Evolutionary conservation across 2,888 invertebrate genomes (phyloP).

Genomic region (Dusona sp.): DNA sequence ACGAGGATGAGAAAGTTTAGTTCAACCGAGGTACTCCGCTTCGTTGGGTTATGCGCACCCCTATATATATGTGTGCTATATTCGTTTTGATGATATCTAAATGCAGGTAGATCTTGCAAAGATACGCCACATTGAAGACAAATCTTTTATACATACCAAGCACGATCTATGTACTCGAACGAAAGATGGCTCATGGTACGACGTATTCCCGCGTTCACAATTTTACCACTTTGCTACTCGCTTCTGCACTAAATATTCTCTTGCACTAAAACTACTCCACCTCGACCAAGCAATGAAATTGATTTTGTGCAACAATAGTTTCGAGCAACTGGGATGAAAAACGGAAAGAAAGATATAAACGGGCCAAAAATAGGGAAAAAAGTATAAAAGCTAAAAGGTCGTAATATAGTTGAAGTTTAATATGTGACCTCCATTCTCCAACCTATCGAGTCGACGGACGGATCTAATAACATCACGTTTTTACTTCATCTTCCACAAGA

Average conservation of each 20-base stretch:
- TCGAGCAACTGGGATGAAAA: conserved; percentile 6
- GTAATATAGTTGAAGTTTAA: conserved; percentile 16
- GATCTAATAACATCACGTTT: conserved; percentile 49
- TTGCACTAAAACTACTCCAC: conserved; percentile 34
- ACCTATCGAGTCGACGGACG: neutral
- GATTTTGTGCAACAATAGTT: conserved; percentile 57
- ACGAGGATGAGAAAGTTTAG: conserved; percentile 59
- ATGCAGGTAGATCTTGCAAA: conserved; percentile 30
- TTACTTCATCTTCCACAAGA: conserved; percentile 33
- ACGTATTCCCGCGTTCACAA: conserved; percentile 32
- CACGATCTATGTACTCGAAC: conserved; percentile 16
- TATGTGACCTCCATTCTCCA: conserved; percentile 13
- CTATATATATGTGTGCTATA: conserved; percentile 35
- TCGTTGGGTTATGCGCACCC: conserved; percentile 45
- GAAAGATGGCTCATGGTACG: conserved; percentile 37
- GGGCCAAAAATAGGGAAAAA: conserved; percentile 11
- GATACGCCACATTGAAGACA: conserved; percentile 46
- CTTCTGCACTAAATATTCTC: conserved; percentile 23
- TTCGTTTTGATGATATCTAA: conserved; percentile 9
- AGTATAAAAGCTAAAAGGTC: conserved; percentile 21
- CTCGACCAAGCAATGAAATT: conserved; percentile 35
- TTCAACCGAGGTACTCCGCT: conserved; percentile 59
- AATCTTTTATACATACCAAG: conserved; percentile 54
- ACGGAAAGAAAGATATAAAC: conserved; percentile 7
- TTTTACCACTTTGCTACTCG: conserved; percentile 25